Percentiles rank a stretch among this genome's conserved stretches.
These are phyloP conservation scores for Dendrolimus punctatus DNA, from an alignment of 1,140 invertebrate species.

Conservation along the genomic window DNA sequence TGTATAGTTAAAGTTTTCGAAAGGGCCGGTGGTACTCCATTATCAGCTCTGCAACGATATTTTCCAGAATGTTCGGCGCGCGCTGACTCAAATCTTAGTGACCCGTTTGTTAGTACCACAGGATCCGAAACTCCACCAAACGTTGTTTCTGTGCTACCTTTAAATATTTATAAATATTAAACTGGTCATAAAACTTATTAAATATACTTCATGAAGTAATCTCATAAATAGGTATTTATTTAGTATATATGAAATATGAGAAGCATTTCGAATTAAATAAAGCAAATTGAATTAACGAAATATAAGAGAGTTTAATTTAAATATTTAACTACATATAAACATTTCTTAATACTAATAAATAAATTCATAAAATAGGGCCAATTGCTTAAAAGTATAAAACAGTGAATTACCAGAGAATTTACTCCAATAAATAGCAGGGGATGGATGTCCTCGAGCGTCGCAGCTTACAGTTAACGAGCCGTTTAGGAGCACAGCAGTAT, in stretches of 20 bases:
- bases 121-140: slow-evolving; percentile 58
- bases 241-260: too few species aligned
- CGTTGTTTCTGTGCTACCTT: slow-evolving; percentile 56
- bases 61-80: slow-evolving; percentile 84
- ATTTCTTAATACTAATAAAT: too few species aligned
- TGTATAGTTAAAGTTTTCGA: slow-evolving; percentile 84
- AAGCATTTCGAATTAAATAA: too few species aligned
- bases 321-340: too few species aligned
- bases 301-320: too few species aligned
- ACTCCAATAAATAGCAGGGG: slow-evolving; percentile 84
- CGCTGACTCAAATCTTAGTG: slow-evolving; percentile 80
- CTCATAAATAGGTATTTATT: too few species aligned
- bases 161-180: slow-evolving; percentile 5
- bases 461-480: slow-evolving; percentile 84
- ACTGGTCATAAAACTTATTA: too few species aligned
- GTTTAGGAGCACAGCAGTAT: slow-evolving; percentile 81
- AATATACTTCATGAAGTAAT: too few species aligned
- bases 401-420: slow-evolving; percentile 48
- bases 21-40: slow-evolving; percentile 85
- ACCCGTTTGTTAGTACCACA: slow-evolving; percentile 77
- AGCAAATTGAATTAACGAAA: too few species aligned
- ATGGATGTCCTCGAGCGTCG: slow-evolving; percentile 84
- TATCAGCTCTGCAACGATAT: slow-evolving; percentile 89
- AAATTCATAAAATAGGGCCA: too few species aligned
- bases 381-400: too few species aligned